These are phyloP conservation scores for Gonatopus flavifemur DNA, from an alignment of 1,140 invertebrate genomes.

Conservation along the genomic window DNA sequence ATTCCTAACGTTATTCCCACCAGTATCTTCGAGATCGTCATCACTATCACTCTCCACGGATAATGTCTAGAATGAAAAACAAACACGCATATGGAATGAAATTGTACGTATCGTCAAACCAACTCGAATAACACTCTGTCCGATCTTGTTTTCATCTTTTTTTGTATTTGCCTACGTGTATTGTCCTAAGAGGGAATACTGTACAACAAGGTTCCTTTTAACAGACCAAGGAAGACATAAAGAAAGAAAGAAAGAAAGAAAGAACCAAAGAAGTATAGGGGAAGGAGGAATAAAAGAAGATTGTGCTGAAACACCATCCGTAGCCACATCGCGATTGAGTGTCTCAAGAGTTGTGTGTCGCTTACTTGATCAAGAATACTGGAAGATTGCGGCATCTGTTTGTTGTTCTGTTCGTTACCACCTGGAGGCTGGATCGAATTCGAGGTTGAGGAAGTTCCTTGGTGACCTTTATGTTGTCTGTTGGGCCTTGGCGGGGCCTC, in stretches of 20 bases:
- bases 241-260: conserved; percentile 14
- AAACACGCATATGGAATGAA: not conserved
- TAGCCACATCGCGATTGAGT: conserved; percentile 12
- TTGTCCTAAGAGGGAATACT: too few relatives aligned
- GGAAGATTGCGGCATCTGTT: conserved; percentile 51
- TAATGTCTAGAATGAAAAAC: conserved; percentile 37
- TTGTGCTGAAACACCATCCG: conserved; percentile 4
- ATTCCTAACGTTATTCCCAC: conserved; percentile 67
- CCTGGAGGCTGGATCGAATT: conserved; percentile 43
- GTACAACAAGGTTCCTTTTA: too few relatives aligned
- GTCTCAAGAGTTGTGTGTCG: too few relatives aligned
- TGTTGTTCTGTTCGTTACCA: conserved; percentile 52
- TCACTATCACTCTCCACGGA: conserved; percentile 57
- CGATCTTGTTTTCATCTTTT: not conserved
- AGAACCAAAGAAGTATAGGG: conserved; percentile 11
- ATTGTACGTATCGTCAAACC: not conserved
- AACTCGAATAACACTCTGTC: not conserved
- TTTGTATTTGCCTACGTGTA: not conserved
- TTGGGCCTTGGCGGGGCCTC: conserved; percentile 62
- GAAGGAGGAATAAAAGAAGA: conserved; percentile 5
- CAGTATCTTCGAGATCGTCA: conserved; percentile 59
- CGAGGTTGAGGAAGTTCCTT: conserved; percentile 37
- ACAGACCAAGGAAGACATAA: conserved; percentile 7
- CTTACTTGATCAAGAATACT: conserved; percentile 53
- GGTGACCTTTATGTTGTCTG: conserved; percentile 49